These are phyloP conservation scores for Cancer borealis DNA, from an alignment of 2,888 invertebrate species.

Conservation along the genomic window DNA sequence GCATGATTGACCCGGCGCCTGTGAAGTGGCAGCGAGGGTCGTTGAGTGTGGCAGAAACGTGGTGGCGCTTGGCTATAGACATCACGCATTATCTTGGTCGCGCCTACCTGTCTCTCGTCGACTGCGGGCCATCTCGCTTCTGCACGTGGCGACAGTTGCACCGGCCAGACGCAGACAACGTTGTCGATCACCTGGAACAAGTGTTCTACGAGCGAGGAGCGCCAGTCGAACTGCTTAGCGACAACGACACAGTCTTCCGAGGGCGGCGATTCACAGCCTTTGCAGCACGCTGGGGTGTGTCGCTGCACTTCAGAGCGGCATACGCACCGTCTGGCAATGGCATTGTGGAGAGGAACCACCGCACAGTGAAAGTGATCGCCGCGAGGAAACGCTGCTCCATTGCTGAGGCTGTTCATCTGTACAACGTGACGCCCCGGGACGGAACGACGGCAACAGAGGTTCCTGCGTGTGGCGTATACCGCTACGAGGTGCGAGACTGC, in stretches of 20 bases:
- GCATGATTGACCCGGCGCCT: neutral
- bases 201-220: neutral
- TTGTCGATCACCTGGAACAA: neutral
- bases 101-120: neutral
- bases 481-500: too few relatives aligned
- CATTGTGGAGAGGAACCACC: neutral
- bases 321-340: neutral
- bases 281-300: neutral
- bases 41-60: neutral
- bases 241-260: neutral
- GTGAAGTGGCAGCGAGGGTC: neutral
- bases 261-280: neutral
- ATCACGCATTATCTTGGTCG: neutral
- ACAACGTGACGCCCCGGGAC: too few relatives aligned
- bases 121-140: neutral
- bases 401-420: too few relatives aligned
- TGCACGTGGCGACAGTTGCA: neutral
- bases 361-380: neutral
- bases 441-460: too few relatives aligned
- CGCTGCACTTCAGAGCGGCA: neutral
- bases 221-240: neutral
- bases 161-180: neutral
- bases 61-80: neutral
- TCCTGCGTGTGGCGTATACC: too few relatives aligned
- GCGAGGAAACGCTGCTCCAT: neutral